Percentiles rank a stretch among this genome's conserved stretches.
Conservation (phyloP, 2,113 vertebrate species). For the Proterorhinus semilunaris region DNA sequence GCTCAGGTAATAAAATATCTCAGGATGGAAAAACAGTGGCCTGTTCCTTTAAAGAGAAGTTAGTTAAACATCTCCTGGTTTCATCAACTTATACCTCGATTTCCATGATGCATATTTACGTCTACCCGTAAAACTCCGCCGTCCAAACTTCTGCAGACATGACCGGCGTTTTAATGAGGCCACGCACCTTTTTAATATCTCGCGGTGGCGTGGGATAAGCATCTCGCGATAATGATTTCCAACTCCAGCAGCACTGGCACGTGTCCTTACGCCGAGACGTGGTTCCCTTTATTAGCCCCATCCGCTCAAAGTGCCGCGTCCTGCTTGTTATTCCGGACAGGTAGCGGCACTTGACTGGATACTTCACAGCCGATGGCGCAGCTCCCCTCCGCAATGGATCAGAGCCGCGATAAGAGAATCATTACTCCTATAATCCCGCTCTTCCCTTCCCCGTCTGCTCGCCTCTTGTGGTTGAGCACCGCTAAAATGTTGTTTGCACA, state of each 20-base stretch:
- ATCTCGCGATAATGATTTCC: slow-evolving; percentile 29
- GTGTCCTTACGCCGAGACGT: not conserved
- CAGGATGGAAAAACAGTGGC: too few species aligned
- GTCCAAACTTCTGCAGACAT: not conserved
- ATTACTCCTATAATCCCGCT: slow-evolving; percentile 22
- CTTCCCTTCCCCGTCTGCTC: slow-evolving; percentile 1
- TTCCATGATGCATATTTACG: not conserved
- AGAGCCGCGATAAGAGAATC: slow-evolving; percentile 38
- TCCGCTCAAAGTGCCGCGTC: not conserved
- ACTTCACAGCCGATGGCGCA: slow-evolving; percentile 36
- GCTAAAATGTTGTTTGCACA: not conserved
- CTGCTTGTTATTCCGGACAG: slow-evolving; percentile 55
- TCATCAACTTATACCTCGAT: not conserved
- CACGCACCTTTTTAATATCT: slow-evolving; percentile 17
- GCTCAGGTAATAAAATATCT: too few species aligned
- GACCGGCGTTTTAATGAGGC: not conserved
- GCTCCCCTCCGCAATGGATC: slow-evolving; percentile 28
- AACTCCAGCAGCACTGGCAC: slow-evolving; percentile 6
- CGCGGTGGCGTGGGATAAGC: slow-evolving; percentile 18
- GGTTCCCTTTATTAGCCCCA: slow-evolving; percentile 28
- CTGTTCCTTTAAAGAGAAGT: too few species aligned
- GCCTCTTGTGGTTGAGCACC: not conserved
- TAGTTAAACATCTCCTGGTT: too few species aligned
- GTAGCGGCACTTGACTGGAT: slow-evolving; percentile 34
- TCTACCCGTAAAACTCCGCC: not conserved